A percentile compares a stretch with the other conserved stretches of the same genome.
Conservation (phyloP, 64 coral and sea anemone species). For the Acropora tenuis region DNA sequence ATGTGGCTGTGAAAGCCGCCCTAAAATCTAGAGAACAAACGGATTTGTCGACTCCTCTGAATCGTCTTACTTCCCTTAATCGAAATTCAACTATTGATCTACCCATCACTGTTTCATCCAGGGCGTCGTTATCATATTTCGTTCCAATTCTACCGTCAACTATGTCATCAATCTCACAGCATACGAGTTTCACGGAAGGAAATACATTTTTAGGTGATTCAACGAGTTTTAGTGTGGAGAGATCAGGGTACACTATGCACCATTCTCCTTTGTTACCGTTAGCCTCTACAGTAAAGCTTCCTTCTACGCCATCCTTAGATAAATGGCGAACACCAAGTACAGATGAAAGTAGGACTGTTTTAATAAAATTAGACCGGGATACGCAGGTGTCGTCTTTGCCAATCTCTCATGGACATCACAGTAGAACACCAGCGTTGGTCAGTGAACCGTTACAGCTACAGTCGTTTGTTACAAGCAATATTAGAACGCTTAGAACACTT, state of each 20-base stretch:
- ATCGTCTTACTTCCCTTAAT: neutral
- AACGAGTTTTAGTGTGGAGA: neutral
- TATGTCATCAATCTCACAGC: neutral
- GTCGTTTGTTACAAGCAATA: neutral
- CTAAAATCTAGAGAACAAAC: neutral
- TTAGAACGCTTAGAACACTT: neutral
- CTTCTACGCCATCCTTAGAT: neutral
- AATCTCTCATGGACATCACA: neutral
- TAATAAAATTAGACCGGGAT: neutral
- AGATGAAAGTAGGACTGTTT: neutral
- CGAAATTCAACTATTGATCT: neutral
- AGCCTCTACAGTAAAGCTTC: neutral
- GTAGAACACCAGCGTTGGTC: neutral
- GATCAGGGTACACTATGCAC: neutral
- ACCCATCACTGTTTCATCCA: neutral
- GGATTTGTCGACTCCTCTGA: neutral
- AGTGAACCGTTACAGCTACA: neutral
- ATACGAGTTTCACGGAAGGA: neutral
- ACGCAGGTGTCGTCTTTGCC: neutral
- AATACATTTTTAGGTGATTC: neutral
- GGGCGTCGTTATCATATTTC: neutral
- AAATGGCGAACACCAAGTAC: neutral
- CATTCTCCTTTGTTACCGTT: neutral
- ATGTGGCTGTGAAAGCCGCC: neutral
- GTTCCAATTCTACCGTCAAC: neutral